These are phyloP conservation scores for Erebia epiphron DNA, from an alignment of 2,888 invertebrate genomes.

Conservation along the genomic window DNA sequence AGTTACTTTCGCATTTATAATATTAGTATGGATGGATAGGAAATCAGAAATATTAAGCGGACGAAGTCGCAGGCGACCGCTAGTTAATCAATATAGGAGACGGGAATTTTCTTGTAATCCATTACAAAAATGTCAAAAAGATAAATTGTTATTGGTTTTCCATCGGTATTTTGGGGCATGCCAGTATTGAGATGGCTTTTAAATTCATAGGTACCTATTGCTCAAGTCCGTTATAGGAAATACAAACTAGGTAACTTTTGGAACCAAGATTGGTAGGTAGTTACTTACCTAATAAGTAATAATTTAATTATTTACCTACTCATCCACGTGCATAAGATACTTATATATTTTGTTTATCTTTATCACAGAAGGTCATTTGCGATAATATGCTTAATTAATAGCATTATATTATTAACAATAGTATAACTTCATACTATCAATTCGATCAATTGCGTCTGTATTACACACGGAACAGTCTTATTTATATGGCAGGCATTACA, in stretches of 20 bases:
- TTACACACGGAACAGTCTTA: neutral
- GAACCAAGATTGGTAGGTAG: no score
- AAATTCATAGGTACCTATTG: neutral
- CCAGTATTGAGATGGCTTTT: conserved; percentile 7
- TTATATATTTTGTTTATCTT: neutral
- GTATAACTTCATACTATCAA: neutral
- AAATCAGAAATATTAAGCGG: no score
- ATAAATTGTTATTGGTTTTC: conserved; percentile 21
- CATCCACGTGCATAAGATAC: no score
- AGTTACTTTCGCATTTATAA: no score
- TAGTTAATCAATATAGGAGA: conserved; percentile 10
- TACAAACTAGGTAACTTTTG: no score
- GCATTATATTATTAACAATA: neutral
- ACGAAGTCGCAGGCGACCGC: no score
- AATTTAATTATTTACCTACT: no score
- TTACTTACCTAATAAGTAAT: no score
- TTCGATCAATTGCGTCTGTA: neutral
- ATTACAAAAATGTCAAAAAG: conserved; percentile 27
- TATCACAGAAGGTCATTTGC: neutral
- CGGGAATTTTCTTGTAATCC: conserved; percentile 19
- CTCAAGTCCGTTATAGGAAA: no score
- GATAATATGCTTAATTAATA: neutral
- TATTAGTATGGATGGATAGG: no score
- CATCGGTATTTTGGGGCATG: conserved; percentile 15
- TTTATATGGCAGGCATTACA: no score